Conservation (phyloP, 2,113 vertebrate species). For the Pollimyrus isidori region DNA sequence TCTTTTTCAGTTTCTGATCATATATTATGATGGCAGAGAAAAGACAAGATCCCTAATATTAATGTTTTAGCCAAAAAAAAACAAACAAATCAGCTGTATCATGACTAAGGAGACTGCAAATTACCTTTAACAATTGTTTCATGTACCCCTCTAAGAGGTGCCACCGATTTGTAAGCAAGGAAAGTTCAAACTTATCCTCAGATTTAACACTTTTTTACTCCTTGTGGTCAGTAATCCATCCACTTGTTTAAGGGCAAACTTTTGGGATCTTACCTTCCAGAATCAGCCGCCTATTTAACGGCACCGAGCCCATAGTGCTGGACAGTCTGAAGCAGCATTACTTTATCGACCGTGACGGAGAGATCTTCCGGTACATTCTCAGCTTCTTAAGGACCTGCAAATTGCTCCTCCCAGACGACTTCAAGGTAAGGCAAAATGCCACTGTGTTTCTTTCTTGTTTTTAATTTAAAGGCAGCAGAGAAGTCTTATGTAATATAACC, state of each 20-base stretch:
- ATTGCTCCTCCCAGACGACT: conserved; percentile 95
- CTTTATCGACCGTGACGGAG: conserved; percentile 97
- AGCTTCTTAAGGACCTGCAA: conserved; percentile 97
- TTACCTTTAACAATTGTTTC: neutral
- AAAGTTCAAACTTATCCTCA: neutral
- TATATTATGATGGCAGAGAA: neutral
- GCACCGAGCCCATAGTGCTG: conserved; percentile 96
- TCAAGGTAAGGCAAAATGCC: conserved; percentile 71
- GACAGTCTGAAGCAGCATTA: conserved; percentile 99
- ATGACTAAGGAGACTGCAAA: neutral
- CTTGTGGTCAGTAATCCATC: conserved; percentile 33
- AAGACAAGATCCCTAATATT: neutral
- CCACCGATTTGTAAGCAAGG: neutral
- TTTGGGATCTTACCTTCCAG: conserved; percentile 64
- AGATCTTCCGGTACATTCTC: conserved; percentile 96
- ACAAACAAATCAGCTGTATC: no score
- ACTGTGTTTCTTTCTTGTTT: neutral
- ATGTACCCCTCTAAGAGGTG: neutral
- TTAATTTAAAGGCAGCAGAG: neutral
- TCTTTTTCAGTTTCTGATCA: neutral
- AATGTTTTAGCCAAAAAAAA: neutral
- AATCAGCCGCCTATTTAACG: conserved; percentile 98
- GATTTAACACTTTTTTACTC: neutral
- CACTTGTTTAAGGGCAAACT: conserved; percentile 51
- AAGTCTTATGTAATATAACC: neutral